Evolutionary conservation across 37 sponge, comb jelly and placozoan genomes (phyloP).

Genomic region (Lycopodina hypogea): DNA sequence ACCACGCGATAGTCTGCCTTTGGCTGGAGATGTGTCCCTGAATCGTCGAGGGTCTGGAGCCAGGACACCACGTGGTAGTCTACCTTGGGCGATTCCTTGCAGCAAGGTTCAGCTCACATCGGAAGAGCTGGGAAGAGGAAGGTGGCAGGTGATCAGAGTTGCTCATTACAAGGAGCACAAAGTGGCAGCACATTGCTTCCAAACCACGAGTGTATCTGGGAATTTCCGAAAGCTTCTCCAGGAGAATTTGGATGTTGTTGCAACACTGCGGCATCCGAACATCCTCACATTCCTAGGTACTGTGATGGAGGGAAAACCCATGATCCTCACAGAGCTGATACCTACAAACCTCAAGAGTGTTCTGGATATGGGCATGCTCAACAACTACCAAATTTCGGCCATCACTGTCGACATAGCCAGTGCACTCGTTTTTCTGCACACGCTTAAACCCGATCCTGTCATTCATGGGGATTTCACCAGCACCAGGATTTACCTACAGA

Average conservation of each 20-base stretch:
- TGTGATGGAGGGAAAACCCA: constrained; percentile 34
- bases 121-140: constrained; percentile 66
- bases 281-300: constrained; percentile 74
- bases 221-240: constrained; percentile 49
- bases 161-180: constrained; percentile 48
- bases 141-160: constrained; percentile 42
- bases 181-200: constrained; percentile 74
- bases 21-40: constrained; percentile 25
- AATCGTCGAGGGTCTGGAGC: not conserved
- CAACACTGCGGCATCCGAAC: constrained; percentile 64
- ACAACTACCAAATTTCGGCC: constrained; percentile 34
- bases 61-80: not conserved
- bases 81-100: constrained; percentile 47
- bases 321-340: constrained; percentile 78
- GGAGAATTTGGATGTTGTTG: constrained; percentile 56
- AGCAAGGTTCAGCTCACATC: constrained; percentile 35
- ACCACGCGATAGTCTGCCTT: constrained; percentile 18
- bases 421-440: constrained; percentile 73
- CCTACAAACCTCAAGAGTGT: constrained; percentile 50
- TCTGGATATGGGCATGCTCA: constrained; percentile 34
- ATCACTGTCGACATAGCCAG: constrained; percentile 48
- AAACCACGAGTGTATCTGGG: constrained; percentile 45
- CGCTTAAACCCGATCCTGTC: constrained; percentile 63
- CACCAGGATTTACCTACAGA: constrained; percentile 62
- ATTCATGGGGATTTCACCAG: constrained; percentile 79